Conservation (phyloP, 2,888 invertebrate genomes). For the Dioctria linearis region DNA sequence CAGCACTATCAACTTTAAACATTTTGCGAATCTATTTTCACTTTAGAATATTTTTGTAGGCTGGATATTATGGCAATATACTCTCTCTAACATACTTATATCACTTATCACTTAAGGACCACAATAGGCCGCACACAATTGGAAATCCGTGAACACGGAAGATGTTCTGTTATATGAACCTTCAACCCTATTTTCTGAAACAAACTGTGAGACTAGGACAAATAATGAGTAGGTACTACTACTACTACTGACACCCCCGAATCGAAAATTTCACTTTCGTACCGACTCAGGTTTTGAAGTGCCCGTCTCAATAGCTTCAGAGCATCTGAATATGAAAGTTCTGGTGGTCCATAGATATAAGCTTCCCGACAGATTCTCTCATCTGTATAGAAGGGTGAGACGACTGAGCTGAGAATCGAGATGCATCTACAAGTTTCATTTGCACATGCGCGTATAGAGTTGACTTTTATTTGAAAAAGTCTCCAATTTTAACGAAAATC, state of each 20-base stretch:
- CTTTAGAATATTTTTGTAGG: too few relatives aligned
- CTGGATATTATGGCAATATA: not conserved
- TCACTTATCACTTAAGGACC: not conserved
- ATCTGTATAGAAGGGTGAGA: not conserved
- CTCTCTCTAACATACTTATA: too few relatives aligned
- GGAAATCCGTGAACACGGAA: not conserved
- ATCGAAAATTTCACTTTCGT: not conserved
- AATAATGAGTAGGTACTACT: not conserved
- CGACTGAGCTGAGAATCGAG: not conserved
- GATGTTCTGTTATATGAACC: not conserved
- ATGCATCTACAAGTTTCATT: conserved; percentile 12
- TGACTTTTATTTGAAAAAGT: conserved; percentile 4
- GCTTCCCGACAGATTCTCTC: conserved; percentile 16
- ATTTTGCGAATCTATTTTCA: not conserved
- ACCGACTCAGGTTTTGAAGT: not conserved
- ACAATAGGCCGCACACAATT: not conserved
- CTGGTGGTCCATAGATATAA: conserved; percentile 34
- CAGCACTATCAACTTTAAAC: not conserved
- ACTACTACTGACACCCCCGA: not conserved
- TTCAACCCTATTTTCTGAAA: not conserved
- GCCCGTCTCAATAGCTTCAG: conserved; percentile 18
- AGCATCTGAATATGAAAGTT: conserved; percentile 42
- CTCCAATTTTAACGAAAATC: conserved; percentile 18
- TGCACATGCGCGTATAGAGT: conserved; percentile 17
- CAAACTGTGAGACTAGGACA: not conserved